Conservation (phyloP, 2,888 invertebrate genomes). For the Oligia latruncula region DNA sequence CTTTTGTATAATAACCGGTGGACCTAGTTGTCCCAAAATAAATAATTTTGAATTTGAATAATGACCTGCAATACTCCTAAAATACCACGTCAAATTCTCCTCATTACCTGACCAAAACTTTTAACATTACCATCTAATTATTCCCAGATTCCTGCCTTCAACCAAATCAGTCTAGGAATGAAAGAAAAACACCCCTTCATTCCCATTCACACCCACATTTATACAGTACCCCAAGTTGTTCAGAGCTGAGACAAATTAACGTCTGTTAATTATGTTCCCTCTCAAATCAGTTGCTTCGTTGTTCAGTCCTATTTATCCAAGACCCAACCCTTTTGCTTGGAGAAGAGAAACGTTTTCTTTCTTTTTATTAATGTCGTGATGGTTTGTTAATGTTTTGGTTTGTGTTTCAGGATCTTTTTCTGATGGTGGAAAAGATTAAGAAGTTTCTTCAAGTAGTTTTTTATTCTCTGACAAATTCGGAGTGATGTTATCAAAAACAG, state of each 20-base stretch:
- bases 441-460: slow-evolving; percentile 2
- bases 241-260: slow-evolving; percentile 50
- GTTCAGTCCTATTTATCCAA: slow-evolving; percentile 43
- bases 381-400: slow-evolving; percentile 40
- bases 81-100: not conserved
- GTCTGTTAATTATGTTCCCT: slow-evolving; percentile 53
- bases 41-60: no score
- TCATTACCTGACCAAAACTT: not conserved
- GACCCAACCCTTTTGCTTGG: slow-evolving; percentile 34
- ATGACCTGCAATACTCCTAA: not conserved
- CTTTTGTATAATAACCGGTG: no score
- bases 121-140: not conserved
- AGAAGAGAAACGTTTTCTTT: slow-evolving; percentile 43
- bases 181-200: slow-evolving; percentile 41
- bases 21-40: no score
- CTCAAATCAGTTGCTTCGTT: slow-evolving; percentile 52
- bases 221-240: slow-evolving; percentile 21
- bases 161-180: slow-evolving; percentile 3
- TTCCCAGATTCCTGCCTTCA: not conserved
- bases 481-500: not conserved
- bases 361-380: slow-evolving; percentile 36
- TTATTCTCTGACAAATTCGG: not conserved
- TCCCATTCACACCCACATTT: slow-evolving; percentile 33
- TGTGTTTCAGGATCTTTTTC: slow-evolving; percentile 13
- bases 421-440: not conserved